Evolutionary conservation across 2,113 vertebrate genomes (phyloP), one percentile per base, ranked within the genome.

Genomic region (Henicopernis longicauda): DNA sequence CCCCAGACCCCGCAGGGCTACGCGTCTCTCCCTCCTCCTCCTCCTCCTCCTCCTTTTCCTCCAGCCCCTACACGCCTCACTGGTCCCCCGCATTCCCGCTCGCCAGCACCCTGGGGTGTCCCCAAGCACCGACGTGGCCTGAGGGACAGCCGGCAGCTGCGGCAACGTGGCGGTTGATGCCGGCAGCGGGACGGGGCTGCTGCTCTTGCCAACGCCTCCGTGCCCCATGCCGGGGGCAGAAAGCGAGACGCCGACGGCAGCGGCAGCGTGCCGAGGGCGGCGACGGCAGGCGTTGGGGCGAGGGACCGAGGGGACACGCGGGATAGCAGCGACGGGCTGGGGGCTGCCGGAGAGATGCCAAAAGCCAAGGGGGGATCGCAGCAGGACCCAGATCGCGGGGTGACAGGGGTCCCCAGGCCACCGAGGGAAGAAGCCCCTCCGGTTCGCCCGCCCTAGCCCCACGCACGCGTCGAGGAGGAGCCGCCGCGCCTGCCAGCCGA

Each of bases 201-300:
- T 16, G 31, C 49, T 69, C 50, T 16, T 15, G 21, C 62, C 61
- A 21, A 25, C 26, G 1, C n/a, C 74, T 40, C 55, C 9, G 5
- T 26, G 87, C 25, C 9, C 34, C 1, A 8, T 8, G 82, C 69
- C 6, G 55, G 62, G 61, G 61, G 32, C 83, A 87, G 63, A 61
- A 40, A 17, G 40, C 8, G 1, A 52, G 73, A 34, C 0, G 23
- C 58, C 4, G 7, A 25, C 2, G 13, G 85, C 80, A 61, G 44
- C 1, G 0, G 18, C 9, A 7, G 45, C 12, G 18, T 8, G 72
- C 50, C 2, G 0, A 54, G 69, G 63, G 49, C 0, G 1, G 44
- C 1, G 2, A 57, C 15, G 80, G 52, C 80, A 52, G 66, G 62
- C 3, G 7, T 57, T 16, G 57, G 73, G 62, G 47, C 5, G 4